phyloP scores from a whole-genome alignment of 2,888 invertebrate species.

The Rambutsinella grinnellia region DNA sequence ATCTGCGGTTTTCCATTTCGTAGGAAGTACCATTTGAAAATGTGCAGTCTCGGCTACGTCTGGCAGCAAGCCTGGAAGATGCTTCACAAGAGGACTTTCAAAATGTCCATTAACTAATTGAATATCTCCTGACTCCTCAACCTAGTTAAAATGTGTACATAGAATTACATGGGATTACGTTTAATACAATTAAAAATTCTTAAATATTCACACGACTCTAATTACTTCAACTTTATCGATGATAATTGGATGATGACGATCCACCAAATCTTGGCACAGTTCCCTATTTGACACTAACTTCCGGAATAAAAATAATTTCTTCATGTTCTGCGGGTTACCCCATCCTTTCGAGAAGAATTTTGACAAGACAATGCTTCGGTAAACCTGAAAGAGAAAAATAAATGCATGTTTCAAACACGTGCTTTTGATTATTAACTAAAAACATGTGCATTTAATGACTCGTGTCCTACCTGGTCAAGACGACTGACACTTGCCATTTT shows the following conservation, averaged over 20 bases:
- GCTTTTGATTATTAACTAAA: not conserved
- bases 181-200: not conserved
- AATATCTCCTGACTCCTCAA: constrained; percentile 43
- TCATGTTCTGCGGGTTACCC: constrained; percentile 93
- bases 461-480: constrained; percentile 77
- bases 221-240: constrained; percentile 84
- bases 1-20: constrained; percentile 79
- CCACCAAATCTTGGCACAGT: constrained; percentile 84
- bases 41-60: constrained; percentile 85
- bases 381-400: constrained; percentile 69
- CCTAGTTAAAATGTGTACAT: not conserved
- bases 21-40: constrained; percentile 87
- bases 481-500: constrained; percentile 69
- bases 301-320: constrained; percentile 91
- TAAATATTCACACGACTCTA: no score
- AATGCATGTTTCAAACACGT: not conserved
- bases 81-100: constrained; percentile 83
- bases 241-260: constrained; percentile 85
- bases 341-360: constrained; percentile 97
- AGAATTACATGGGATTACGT: not conserved
- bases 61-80: constrained; percentile 89
- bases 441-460: not conserved
- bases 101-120: constrained; percentile 82
- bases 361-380: constrained; percentile 87
- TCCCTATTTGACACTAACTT: constrained; percentile 88